phyloP scores from a whole-genome alignment of 1,140 invertebrate species.

The Cecropterus lyciades region DNA sequence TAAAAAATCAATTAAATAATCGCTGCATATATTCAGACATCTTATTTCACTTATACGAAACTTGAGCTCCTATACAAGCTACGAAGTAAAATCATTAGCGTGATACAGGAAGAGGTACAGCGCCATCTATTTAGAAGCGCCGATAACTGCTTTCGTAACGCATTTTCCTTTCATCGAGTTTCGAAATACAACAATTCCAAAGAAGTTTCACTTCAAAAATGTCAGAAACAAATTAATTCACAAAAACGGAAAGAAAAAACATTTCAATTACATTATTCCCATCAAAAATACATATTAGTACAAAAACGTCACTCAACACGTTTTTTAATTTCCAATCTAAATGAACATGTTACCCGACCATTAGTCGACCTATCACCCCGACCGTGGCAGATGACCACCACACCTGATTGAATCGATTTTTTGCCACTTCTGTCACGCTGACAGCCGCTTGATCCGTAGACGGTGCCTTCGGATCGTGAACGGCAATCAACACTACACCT shows the following conservation, averaged over 20 bases:
- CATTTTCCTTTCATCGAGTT: too few species aligned
- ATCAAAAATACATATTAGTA: neutral
- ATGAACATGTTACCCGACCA: slow-evolving; percentile 45
- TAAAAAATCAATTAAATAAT: too few species aligned
- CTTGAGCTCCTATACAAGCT: too few species aligned
- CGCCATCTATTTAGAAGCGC: too few species aligned
- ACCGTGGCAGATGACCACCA: slow-evolving; percentile 38
- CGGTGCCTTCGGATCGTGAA: slow-evolving; percentile 40
- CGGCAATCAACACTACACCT: slow-evolving; percentile 50
- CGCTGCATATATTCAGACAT: too few species aligned
- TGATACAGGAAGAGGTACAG: too few species aligned
- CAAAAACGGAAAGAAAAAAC: neutral
- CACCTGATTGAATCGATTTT: slow-evolving; percentile 39
- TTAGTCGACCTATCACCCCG: slow-evolving; percentile 56
- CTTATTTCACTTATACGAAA: too few species aligned
- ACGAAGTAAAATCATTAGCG: too few species aligned
- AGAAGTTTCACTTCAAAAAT: too few species aligned
- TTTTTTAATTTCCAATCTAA: slow-evolving; percentile 1
- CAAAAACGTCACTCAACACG: slow-evolving; percentile 2
- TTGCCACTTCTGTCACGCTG: slow-evolving; percentile 46
- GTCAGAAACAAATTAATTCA: neutral
- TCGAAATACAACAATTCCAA: too few species aligned
- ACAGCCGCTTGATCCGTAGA: slow-evolving; percentile 47
- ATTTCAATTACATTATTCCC: neutral
- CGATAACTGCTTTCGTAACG: too few species aligned